Percentiles rank a stretch among this genome's conserved stretches.
These are phyloP conservation scores for Cebus imitator DNA, from an alignment of 2,113 vertebrate species.

Conservation along the genomic window DNA sequence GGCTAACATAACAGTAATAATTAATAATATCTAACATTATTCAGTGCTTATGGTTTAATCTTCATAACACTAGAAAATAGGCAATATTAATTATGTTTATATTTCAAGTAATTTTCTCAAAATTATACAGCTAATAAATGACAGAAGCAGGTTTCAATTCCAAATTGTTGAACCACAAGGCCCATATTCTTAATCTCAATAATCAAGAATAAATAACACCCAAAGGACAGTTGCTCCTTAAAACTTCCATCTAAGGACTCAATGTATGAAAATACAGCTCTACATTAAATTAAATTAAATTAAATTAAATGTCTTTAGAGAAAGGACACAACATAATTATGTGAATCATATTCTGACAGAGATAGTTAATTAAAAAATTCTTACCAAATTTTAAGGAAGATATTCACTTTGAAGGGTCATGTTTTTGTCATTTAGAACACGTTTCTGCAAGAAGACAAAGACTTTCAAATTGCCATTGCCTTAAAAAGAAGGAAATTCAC, in stretches of 20 bases:
- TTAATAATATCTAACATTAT: not conserved
- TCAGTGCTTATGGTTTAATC: not conserved
- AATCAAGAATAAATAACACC: not conserved
- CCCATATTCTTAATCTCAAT: not conserved
- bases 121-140: not conserved
- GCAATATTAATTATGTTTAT: not conserved
- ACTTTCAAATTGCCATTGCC: not conserved
- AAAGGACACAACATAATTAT: not conserved
- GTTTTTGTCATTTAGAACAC: not conserved
- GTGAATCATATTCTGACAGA: not conserved
- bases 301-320: not conserved
- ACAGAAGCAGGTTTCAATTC: not conserved
- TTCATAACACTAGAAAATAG: not conserved
- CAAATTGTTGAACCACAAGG: not conserved
- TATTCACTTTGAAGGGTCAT: not conserved
- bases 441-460: not conserved
- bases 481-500: not conserved
- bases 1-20: not conserved
- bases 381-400: not conserved
- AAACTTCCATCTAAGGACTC: not conserved
- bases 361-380: not conserved
- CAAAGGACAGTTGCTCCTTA: not conserved
- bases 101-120: not conserved
- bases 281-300: not conserved
- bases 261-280: not conserved